Evolutionary conservation across 2,113 vertebrate species (phyloP), one percentile per base, ranked within the genome.

Genomic region (Callopanchax toddi): DNA sequence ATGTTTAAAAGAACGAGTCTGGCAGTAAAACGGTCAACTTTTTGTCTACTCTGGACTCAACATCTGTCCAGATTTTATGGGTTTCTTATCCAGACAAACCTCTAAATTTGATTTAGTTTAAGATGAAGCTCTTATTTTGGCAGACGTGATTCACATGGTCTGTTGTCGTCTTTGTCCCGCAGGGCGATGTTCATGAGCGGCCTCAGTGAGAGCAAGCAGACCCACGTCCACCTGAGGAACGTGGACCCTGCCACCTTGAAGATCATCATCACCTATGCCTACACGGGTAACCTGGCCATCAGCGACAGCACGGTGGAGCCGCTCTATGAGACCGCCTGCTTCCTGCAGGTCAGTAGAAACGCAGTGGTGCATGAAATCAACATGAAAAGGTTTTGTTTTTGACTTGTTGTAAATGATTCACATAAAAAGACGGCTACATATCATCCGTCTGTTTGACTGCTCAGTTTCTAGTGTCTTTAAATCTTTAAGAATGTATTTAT

Each of bases 181-280:
- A 99, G 97, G 89, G 97, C 97, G 29, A 99, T 99, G 97, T 99
- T 99, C 88, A 97, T 98, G 97, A 97, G 96, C 0, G 96, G 97
- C 74, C 92, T 99, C 12, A 98, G 97, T 5, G 97, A 99, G 83
- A 99, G 97, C 79, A 99, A 97, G 73, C 97, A 99, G 86, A 97
- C 97, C 5, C 97, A 99, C 0, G 93, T 99, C 6, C 94, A 96
- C 79, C 89, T 99, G 89, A 92, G 94, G 87, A 98, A 97, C 16
- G 96, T 99, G 89, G 97, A 99, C 81, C 92, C 97, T 0, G 91
- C 93, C 77, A 96, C 97, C 2, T 87, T 99, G 77, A 95, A 97
- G 84, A 95, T 95, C 62, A 97, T 99, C 88, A 99, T 99, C 85
- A 89, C 93, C 4, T 99, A 99, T 0, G 96, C 97, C 1, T 99